phyloP scores from a whole-genome alignment of 2,113 vertebrate genomes.

The Cepphus grylle region DNA sequence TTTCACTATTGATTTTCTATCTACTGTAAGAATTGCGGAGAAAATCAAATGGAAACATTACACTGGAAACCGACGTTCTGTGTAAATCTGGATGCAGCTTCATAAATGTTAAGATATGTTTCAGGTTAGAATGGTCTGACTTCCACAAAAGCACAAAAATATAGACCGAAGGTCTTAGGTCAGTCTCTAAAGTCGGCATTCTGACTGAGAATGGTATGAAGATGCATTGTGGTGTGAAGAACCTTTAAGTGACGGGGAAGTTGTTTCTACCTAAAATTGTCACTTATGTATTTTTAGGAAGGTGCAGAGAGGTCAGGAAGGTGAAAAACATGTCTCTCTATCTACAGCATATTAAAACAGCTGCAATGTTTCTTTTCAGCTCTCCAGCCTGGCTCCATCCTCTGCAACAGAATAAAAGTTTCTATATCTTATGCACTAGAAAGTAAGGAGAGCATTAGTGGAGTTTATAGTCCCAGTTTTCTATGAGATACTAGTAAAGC shows the following conservation, averaged over 20 bases:
- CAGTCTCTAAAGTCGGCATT: neutral
- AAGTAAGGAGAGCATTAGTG: neutral
- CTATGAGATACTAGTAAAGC: neutral
- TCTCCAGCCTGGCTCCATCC: neutral
- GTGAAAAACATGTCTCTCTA: neutral
- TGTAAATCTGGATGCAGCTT: neutral
- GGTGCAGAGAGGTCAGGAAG: neutral
- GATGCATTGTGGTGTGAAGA: neutral
- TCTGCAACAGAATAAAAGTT: neutral
- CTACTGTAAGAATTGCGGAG: neutral
- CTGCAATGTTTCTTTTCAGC: neutral
- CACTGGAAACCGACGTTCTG: neutral
- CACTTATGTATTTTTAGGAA: neutral
- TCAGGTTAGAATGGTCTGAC: neutral
- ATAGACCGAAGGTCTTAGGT: neutral
- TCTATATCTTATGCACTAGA: neutral
- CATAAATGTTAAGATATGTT: neutral
- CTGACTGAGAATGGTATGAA: neutral
- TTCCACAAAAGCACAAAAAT: neutral
- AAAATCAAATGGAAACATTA: neutral
- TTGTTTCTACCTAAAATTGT: slow-evolving; percentile 11
- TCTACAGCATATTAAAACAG: neutral
- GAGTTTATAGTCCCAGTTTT: neutral
- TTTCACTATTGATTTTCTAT: neutral
- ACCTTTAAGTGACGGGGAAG: neutral